Percentiles rank a stretch among this genome's conserved stretches.
Conservation (phyloP, 2,888 invertebrate species). For the Plebejus anna region DNA sequence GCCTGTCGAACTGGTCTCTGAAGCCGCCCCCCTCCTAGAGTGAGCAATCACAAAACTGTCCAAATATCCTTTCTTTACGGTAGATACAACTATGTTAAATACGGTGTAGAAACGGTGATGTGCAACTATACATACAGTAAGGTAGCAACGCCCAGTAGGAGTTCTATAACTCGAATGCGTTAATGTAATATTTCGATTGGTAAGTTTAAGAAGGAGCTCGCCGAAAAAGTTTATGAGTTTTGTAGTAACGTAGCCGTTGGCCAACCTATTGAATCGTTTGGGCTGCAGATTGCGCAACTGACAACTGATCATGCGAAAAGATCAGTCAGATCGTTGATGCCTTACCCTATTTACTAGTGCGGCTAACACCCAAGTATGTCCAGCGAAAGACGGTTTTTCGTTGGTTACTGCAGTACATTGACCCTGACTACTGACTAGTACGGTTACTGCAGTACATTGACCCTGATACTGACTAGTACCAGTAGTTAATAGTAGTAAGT, state of each 20-base stretch:
- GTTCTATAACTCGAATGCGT: not conserved
- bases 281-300: not conserved
- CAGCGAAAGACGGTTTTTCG: too few relatives aligned
- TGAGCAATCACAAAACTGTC: conserved; percentile 75
- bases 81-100: conserved; percentile 3
- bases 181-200: not conserved
- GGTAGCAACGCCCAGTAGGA: not conserved
- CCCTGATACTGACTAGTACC: too few relatives aligned
- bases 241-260: not conserved
- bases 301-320: not conserved
- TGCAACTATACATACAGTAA: not conserved
- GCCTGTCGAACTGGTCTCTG: conserved; percentile 78
- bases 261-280: not conserved
- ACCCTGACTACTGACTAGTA: too few relatives aligned
- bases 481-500: too few relatives aligned
- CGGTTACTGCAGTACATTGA: too few relatives aligned
- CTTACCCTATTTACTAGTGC: not conserved
- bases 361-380: not conserved
- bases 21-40: conserved; percentile 77
- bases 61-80: conserved; percentile 53
- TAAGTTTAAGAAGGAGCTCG: conserved; percentile 7
- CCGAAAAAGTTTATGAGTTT: conserved; percentile 25
- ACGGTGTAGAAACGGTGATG: not conserved
- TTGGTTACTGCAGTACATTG: too few relatives aligned
- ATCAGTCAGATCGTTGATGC: too few relatives aligned